phyloP scores from a whole-genome alignment of 2,888 invertebrate genomes.

The Siphlonurus alternatus region DNA sequence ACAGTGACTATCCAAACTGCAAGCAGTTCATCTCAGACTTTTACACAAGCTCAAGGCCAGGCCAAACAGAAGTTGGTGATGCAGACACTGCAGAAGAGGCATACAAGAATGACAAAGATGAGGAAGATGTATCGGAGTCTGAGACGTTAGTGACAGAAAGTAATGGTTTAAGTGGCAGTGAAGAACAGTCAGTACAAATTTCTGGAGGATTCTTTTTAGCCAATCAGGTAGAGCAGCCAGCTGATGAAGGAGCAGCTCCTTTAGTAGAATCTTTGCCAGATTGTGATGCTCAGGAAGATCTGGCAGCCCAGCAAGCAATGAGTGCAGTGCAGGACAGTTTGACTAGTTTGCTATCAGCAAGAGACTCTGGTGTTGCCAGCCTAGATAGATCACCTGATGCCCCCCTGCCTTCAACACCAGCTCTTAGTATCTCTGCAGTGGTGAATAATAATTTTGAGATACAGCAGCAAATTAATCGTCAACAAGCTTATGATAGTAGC shows the following conservation, averaged over 20 bases:
- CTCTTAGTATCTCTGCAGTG: neutral
- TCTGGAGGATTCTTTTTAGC: conserved; percentile 12
- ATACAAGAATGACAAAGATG: neutral
- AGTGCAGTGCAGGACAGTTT: conserved; percentile 8
- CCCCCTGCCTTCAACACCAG: neutral
- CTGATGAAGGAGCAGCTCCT: conserved; percentile 8
- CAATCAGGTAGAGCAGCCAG: conserved; percentile 12
- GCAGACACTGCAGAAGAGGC: neutral
- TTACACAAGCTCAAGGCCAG: conserved; percentile 24
- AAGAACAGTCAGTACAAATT: neutral
- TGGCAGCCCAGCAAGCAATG: conserved; percentile 24
- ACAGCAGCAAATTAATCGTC: neutral
- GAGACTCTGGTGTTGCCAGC: conserved; percentile 13
- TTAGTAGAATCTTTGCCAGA: conserved; percentile 28
- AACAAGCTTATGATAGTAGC: neutral
- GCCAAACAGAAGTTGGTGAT: conserved; percentile 22
- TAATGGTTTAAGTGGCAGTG: neutral
- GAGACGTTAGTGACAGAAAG: conserved; percentile 14
- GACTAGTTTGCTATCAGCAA: conserved; percentile 4
- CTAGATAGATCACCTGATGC: neutral
- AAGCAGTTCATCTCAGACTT: conserved; percentile 39
- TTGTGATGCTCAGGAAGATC: conserved; percentile 33
- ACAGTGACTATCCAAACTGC: conserved; percentile 49
- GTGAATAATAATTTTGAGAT: neutral
- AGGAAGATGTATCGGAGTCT: conserved; percentile 6